Base-by-base conservation (phyloP, 2,113 vertebrate genomes). In the Brachypteracias leptosomus region DNA sequence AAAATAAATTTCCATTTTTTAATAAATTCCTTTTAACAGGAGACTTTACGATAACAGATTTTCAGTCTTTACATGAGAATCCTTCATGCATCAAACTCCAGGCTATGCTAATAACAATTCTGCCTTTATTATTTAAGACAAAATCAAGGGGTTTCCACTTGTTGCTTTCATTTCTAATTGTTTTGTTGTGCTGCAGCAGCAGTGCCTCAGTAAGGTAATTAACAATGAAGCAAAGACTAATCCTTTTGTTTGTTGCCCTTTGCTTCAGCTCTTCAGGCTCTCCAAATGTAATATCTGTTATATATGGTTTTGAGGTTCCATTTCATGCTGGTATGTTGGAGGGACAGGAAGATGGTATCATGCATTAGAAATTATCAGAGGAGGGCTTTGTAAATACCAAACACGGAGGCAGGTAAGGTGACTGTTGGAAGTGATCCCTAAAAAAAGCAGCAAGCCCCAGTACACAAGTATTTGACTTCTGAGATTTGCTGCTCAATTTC, bases 161-260 rank as follows among this genome's bases (percentile, higher is more conserved):
- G 36, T 85, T 89, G 29, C 46, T 84, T 93, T 84, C 7, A 52
- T 74, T 80, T 83, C 3, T 38, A 62, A 29, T 88, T 72, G 36
- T 83, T 95, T 14, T 4, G 13, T 91, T 94, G 78, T 85, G 51
- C 44, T 94, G 38, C 72, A 76, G 42, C 66, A 63, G 44, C 54
- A 42, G 11, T 77, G 55, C 28, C 65, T 90, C 70, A 81, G 55
- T 51, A 92, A 74, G 29, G 24, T 63, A 55, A 86, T 90, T 66
- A 81, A 21, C 65, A 74, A 7, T 63, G 65, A 68, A 84, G 76
- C 42, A 49, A 81, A 90, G 77, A 59, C 26, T 80, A 28, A 81
- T 85, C 33, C 44, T 90, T 93, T 91, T 91, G 62, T 85, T 89
- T 89, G 54, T 42, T 85, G 46, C 29, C 72, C 16, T 80, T 94